Base-by-base conservation (phyloP, 2,113 vertebrate species). In the Meles meles region DNA sequence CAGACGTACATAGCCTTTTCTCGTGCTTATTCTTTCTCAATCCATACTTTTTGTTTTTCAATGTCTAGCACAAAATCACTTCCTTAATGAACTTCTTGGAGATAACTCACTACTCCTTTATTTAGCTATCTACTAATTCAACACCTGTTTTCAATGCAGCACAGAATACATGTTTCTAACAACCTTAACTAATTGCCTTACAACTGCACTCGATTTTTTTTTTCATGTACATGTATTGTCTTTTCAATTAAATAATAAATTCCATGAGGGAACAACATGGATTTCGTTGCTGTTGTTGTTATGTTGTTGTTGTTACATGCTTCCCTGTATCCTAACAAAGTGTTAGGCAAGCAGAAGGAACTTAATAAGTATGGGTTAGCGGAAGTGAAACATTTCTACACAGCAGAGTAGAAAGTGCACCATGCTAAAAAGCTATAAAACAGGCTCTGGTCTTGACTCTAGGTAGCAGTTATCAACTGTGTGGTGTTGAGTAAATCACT, bases 201-300 rank as follows among this genome's bases (percentile, higher is more conserved):
- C 10, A 71, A 69, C 67, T 69, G 37, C 5, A 42, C 21, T 77
- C 4, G 17, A 9, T 71, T 93, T 82, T 90, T 57, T 57, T 80
- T 92, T 72, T 80, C 88, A 90, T 82, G 61, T 76, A 71, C 7
- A 39, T 71, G 7, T 39, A 77, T 67, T 94, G 65, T 87, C 37
- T 81, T 91, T 34, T 77, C 93, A 93, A 49, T 76, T 95, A 94
- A 97, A 88, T 82, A 61, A 76, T 49, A 63, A 90, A 49, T 31
- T 31, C 61, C 61, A 88, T 8, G 5, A 94, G 47, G 34, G 25
- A 94, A 63, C 10, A 74, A 74, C 29, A 61, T 23, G 27, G 18
- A 76, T 55, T 94, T 77, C 2, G 2, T 44, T 47, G 55, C 76
- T 65, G 55, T 27, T 57, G 72, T 90, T 93, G 18, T 37, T 71